phyloP scores from a whole-genome alignment of 2,797 vertebrate genomes.

The Acestrorhynchus altus region DNA sequence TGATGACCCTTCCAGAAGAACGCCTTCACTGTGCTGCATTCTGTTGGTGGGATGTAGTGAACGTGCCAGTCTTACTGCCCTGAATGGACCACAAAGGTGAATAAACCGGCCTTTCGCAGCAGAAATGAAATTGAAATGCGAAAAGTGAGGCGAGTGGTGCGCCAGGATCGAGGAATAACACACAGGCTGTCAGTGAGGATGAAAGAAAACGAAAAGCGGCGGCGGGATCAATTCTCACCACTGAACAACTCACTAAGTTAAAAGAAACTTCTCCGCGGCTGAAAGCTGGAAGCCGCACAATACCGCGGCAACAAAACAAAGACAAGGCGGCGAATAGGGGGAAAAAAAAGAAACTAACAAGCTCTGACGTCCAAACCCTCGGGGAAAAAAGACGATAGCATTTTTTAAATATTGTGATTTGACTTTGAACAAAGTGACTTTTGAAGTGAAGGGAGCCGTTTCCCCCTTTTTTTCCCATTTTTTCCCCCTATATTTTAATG shows the following conservation, averaged over 20 bases:
- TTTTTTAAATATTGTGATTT: constrained; percentile 92
- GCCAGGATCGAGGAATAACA: neutral
- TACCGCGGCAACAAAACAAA: constrained; percentile 64
- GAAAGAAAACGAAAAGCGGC: neutral
- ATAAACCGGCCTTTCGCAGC: neutral
- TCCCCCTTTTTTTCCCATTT: constrained; percentile 79
- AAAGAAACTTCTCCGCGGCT: constrained; percentile 6
- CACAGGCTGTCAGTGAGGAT: neutral
- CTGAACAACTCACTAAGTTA: constrained; percentile 10
- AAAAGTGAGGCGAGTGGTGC: neutral
- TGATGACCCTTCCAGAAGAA: constrained; percentile 29
- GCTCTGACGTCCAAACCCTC: constrained; percentile 75
- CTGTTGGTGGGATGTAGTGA: constrained; percentile 14
- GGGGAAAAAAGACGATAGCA: constrained; percentile 73
- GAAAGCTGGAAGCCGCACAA: constrained; percentile 9
- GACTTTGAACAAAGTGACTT: constrained; percentile 99
- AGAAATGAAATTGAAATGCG: neutral
- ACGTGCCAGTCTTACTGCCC: constrained; percentile 4
- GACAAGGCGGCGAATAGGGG: constrained; percentile 54
- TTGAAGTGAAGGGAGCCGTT: constrained; percentile 93
- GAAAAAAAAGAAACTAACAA: constrained; percentile 75
- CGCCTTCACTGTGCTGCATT: constrained; percentile 10
- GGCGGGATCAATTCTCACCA: neutral
- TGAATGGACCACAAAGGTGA: constrained; percentile 2
- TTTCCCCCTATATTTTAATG: constrained; percentile 97